Evolutionary conservation across 2,888 invertebrate genomes (phyloP).

Genomic region (Aspidiotus rigidus): DNA sequence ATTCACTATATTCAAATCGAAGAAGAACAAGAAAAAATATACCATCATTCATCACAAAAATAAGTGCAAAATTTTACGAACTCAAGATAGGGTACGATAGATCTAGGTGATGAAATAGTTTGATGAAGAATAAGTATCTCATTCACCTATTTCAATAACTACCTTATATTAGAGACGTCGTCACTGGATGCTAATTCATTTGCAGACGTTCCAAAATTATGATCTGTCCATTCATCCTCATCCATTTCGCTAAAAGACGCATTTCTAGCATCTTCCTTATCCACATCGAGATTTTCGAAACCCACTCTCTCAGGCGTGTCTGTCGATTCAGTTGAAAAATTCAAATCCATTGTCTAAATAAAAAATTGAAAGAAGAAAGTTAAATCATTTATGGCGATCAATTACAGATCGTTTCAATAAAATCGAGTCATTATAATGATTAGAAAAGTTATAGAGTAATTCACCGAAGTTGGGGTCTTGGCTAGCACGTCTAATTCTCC

Average conservation of each 20-base stretch:
- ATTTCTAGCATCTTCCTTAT: constrained; percentile 46
- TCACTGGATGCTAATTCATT: constrained; percentile 52
- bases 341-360: constrained; percentile 5
- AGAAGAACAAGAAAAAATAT: not conserved
- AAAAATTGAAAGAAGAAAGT: not conserved
- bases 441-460: too few relatives aligned
- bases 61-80: constrained; percentile 4
- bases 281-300: constrained; percentile 56
- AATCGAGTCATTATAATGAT: not conserved
- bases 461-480: constrained; percentile 20
- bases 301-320: constrained; percentile 67
- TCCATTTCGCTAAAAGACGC: constrained; percentile 69
- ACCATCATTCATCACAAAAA: not conserved
- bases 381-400: not conserved
- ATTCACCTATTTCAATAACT: not conserved
- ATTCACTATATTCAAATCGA: constrained; percentile 42
- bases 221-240: constrained; percentile 91
- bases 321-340: constrained; percentile 36
- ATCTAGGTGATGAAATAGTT: too few relatives aligned
- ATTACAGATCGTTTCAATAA: not conserved
- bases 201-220: constrained; percentile 76
- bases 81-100: not conserved
- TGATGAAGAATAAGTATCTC: not conserved
- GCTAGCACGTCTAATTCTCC: constrained; percentile 16
- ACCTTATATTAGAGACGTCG: constrained; percentile 40